A percentile compares a stretch with the other conserved stretches of the same genome.
phyloP scores from a whole-genome alignment of 2,797 vertebrate species.

The Onychomys arenicola region DNA sequence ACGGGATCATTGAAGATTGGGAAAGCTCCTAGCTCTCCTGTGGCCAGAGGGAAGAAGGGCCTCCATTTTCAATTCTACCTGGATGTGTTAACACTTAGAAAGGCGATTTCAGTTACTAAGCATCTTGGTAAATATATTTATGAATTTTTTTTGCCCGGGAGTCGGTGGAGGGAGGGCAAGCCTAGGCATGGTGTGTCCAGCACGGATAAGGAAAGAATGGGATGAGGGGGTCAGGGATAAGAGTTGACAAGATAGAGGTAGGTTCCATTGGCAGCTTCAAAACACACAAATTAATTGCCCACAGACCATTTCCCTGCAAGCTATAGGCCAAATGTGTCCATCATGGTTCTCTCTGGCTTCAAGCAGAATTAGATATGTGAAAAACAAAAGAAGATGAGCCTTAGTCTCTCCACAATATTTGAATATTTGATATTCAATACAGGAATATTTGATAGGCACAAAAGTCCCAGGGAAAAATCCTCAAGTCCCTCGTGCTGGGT shows the following conservation, averaged over 20 bases:
- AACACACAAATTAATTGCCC: neutral
- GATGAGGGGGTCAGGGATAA: neutral
- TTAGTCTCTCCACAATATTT: slow-evolving; percentile 39
- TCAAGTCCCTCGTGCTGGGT: neutral
- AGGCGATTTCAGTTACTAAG: slow-evolving; percentile 9
- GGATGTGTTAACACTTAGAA: slow-evolving; percentile 12
- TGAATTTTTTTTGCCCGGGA: neutral
- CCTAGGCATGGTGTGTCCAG: neutral
- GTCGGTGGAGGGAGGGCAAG: neutral
- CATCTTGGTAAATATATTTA: neutral
- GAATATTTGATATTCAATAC: too few relatives aligned
- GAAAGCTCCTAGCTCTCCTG: neutral
- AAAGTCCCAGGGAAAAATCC: neutral
- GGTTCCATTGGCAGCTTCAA: neutral
- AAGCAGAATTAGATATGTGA: slow-evolving; percentile 3
- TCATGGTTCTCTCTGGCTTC: neutral
- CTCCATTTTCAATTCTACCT: neutral
- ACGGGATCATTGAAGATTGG: neutral
- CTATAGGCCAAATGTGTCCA: neutral
- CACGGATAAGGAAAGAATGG: neutral
- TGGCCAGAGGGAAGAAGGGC: neutral
- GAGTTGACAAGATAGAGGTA: neutral
- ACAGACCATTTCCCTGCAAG: neutral
- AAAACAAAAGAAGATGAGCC: slow-evolving; percentile 25
- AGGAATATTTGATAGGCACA: neutral